These are phyloP conservation scores for Anneissia japonica DNA, from an alignment of 35 echinoderm and acorn worm species.

Conservation along the genomic window DNA sequence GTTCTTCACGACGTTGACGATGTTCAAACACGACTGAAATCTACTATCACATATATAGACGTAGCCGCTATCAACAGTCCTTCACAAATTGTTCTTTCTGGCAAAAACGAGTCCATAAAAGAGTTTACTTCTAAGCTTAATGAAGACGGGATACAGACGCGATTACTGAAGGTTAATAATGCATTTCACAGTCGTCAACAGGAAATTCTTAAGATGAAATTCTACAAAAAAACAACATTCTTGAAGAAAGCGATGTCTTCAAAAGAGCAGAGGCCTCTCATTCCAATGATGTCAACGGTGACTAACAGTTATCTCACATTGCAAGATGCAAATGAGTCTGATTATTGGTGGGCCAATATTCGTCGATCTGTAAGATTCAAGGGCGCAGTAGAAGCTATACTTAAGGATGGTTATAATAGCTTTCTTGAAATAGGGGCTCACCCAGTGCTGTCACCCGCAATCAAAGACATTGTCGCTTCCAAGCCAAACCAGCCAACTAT, in stretches of 20 bases:
- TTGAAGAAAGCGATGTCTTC: not conserved
- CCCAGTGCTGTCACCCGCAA: not conserved
- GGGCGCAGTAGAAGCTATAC: not conserved
- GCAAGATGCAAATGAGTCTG: not conserved
- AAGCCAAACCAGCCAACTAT: not conserved
- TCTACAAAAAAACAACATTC: not conserved
- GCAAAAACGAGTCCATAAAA: not conserved
- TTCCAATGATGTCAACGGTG: constrained; percentile 19
- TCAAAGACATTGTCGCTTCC: not conserved
- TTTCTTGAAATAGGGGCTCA: constrained; percentile 8
- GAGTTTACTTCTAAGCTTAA: not conserved
- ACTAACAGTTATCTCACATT: not conserved
- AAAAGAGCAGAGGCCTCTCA: not conserved
- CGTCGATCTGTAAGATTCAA: not conserved
- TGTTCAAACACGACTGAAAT: not conserved
- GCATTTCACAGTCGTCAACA: constrained; percentile 15
- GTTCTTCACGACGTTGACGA: not conserved
- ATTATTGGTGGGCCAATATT: constrained; percentile 5
- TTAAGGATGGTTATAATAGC: constrained; percentile 7
- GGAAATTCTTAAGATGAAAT: not conserved
- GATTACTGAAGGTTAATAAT: constrained; percentile 1
- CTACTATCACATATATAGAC: not conserved
- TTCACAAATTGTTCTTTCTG: not conserved
- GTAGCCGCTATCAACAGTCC: constrained; percentile 7
- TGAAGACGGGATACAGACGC: not conserved